A percentile compares a stretch with the other conserved stretches of the same genome.
Evolutionary conservation across 2,113 vertebrate genomes (phyloP).

Genomic region (Eolophus roseicapilla): DNA sequence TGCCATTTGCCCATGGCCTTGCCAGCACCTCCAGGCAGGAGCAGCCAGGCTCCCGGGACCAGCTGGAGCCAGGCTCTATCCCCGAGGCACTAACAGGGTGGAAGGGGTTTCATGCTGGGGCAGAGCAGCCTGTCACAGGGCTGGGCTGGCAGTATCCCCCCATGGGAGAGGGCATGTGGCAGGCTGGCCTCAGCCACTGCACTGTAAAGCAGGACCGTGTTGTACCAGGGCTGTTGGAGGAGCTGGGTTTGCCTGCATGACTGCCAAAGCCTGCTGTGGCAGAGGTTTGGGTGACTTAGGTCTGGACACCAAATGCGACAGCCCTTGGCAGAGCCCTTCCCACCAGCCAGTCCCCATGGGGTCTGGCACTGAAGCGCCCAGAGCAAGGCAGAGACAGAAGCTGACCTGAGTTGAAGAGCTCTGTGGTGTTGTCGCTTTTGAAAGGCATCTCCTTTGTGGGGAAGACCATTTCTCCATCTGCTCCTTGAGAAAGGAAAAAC

Average conservation of each 20-base stretch:
- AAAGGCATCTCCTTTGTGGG: slow-evolving; percentile 71
- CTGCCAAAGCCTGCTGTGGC: not conserved
- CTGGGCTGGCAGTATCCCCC: not conserved
- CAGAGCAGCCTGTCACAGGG: not conserved
- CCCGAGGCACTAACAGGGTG: not conserved
- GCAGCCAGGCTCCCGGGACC: not conserved
- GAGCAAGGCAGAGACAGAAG: not conserved
- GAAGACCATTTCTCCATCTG: slow-evolving; percentile 34
- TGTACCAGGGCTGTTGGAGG: not conserved
- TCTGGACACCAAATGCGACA: not conserved
- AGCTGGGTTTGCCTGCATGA: not conserved
- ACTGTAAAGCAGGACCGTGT: not conserved
- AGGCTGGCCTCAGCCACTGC: not conserved
- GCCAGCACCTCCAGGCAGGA: not conserved
- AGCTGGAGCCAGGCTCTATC: not conserved
- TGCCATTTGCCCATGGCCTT: not conserved
- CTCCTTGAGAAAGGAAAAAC: slow-evolving; percentile 44
- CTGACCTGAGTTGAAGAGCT: slow-evolving; percentile 85
- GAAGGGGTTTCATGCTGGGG: not conserved
- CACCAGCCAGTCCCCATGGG: not conserved
- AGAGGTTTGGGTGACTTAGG: not conserved
- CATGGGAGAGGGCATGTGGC: fast-evolving
- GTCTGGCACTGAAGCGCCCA: not conserved
- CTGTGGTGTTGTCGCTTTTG: slow-evolving; percentile 80
- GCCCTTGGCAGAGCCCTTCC: not conserved